These are phyloP conservation scores for Pogonocherus hispidulus DNA, from an alignment of 2,888 invertebrate genomes.

Conservation along the genomic window DNA sequence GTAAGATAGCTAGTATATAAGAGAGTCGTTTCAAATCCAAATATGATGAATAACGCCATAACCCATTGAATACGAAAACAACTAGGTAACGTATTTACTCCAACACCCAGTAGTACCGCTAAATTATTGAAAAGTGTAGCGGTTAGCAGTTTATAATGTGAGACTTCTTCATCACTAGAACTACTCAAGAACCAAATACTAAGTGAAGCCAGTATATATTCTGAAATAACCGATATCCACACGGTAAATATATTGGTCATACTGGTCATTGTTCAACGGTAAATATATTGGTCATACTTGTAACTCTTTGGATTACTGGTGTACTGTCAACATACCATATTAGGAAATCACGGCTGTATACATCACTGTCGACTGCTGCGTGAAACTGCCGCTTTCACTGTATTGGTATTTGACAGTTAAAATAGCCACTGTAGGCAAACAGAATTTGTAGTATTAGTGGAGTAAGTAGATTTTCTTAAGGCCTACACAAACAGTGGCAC, in stretches of 20 bases:
- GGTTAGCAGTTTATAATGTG: constrained; percentile 23
- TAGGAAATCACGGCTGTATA: background rate
- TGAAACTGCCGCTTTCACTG: too few species aligned
- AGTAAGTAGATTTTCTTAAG: too few species aligned
- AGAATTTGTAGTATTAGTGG: too few species aligned
- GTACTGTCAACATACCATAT: background rate
- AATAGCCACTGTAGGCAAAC: too few species aligned
- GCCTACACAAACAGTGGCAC: too few species aligned
- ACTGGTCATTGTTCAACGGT: too few species aligned
- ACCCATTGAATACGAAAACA: constrained; percentile 31
- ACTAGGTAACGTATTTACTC: constrained; percentile 16
- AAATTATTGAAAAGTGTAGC: constrained; percentile 15
- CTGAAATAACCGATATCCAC: background rate
- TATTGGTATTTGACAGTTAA: too few species aligned
- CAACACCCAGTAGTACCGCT: constrained; percentile 4
- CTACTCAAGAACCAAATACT: constrained; percentile 29
- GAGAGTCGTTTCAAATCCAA: constrained; percentile 3
- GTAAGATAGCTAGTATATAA: constrained; percentile 31
- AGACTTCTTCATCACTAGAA: background rate
- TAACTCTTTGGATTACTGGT: constrained; percentile 13
- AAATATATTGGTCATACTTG: constrained; percentile 27
- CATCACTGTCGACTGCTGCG: too few species aligned
- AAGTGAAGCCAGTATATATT: constrained; percentile 9
- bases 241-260: too few species aligned
- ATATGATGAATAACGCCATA: constrained; percentile 23